Evolutionary conservation across 2,113 vertebrate species (phyloP).

Genomic region (Nothoprocta perdicaria): DNA sequence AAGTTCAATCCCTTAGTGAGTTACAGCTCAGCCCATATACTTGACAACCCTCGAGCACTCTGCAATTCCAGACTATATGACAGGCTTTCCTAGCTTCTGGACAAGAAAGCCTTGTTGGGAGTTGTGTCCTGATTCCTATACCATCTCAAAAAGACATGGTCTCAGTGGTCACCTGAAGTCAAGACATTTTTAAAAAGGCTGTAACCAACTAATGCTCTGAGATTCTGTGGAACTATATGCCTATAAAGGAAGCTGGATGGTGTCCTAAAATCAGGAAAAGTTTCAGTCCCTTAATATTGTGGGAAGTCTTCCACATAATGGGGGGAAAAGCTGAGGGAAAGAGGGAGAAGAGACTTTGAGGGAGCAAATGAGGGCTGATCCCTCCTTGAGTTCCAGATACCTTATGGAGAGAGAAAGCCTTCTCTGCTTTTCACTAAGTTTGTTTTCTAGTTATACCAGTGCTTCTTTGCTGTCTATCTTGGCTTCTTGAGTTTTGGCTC

Average conservation of each 20-base stretch:
- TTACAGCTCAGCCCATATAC: rapidly evolving
- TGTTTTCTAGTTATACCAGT: background rate
- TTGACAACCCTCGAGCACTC: rapidly evolving
- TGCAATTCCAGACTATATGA: background rate
- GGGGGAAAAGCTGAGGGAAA: background rate
- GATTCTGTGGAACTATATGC: background rate
- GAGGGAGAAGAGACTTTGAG: background rate
- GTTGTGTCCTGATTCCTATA: background rate
- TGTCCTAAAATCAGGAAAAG: background rate
- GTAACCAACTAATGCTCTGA: background rate
- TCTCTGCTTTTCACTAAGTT: background rate
- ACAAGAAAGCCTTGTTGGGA: background rate
- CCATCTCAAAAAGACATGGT: background rate
- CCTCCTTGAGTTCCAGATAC: background rate
- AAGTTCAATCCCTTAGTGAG: rapidly evolving
- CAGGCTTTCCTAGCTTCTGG: background rate
- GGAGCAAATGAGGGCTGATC: background rate
- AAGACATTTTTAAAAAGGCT: background rate
- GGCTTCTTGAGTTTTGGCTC: background rate
- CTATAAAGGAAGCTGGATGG: background rate
- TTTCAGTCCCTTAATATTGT: background rate
- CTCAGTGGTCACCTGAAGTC: background rate
- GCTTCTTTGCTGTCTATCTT: background rate
- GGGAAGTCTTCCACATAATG: background rate
- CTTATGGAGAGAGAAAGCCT: background rate